Conservation (phyloP, 2,797 vertebrate genomes). For the Intellagama lesueurii region DNA sequence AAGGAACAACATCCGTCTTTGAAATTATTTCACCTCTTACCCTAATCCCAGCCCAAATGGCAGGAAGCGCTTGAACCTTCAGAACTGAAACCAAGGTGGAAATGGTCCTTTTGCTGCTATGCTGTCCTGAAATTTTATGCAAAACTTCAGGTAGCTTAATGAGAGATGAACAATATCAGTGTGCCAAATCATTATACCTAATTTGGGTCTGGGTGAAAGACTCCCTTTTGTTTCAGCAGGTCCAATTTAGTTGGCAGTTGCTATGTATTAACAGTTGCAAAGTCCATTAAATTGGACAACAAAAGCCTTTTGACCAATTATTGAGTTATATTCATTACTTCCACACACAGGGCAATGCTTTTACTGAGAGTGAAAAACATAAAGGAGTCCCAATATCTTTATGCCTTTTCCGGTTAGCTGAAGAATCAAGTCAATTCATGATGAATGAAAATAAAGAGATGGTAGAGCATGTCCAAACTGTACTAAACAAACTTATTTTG, state of each 20-base stretch:
- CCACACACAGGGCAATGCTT: neutral
- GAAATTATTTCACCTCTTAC: neutral
- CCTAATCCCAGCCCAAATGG: no score
- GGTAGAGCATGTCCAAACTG: neutral
- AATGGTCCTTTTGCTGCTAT: neutral
- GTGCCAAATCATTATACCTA: neutral
- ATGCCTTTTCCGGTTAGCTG: neutral
- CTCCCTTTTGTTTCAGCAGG: no score
- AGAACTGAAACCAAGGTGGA: neutral
- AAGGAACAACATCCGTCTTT: neutral
- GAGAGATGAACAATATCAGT: neutral
- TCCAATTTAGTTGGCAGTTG: no score
- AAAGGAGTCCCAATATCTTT: neutral
- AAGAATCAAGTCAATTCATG: neutral
- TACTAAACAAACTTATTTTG: neutral
- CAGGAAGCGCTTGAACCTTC: neutral
- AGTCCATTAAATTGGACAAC: neutral
- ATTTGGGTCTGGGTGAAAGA: neutral
- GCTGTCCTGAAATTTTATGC: neutral
- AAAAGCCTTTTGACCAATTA: neutral
- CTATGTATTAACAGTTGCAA: neutral
- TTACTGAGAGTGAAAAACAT: neutral
- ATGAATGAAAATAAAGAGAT: neutral
- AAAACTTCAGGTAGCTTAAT: neutral
- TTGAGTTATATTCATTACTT: neutral